Conservation (phyloP, 2,113 vertebrate species). For the Siniperca chuatsi region DNA sequence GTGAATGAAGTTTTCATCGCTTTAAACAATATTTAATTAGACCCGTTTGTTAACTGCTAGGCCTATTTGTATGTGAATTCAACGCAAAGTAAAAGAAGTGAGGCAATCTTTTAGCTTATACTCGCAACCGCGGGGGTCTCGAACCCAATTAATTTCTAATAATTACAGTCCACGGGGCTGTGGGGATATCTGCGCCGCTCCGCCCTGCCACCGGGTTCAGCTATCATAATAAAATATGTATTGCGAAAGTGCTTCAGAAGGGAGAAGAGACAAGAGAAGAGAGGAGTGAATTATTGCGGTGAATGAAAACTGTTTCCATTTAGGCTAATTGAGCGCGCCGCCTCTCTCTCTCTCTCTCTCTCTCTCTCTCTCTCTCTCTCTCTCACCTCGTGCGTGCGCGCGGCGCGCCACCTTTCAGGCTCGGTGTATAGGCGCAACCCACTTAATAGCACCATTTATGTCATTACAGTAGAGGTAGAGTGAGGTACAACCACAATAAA, state of each 20-base stretch:
- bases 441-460: constrained; percentile 90
- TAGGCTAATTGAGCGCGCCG: constrained; percentile 92
- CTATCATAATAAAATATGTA: constrained; percentile 91
- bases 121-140: constrained; percentile 86
- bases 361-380: constrained; percentile 63
- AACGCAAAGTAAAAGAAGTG: constrained; percentile 70
- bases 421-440: constrained; percentile 81
- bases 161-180: constrained; percentile 93
- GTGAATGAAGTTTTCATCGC: background rate
- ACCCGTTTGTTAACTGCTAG: background rate
- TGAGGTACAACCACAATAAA: constrained; percentile 92
- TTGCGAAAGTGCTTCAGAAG: constrained; percentile 86
- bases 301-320: constrained; percentile 95
- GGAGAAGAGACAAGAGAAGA: constrained; percentile 43
- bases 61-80: constrained; percentile 1
- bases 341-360: constrained; percentile 73
- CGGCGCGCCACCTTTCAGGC: constrained; percentile 82
- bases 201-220: constrained; percentile 87
- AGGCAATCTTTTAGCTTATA: constrained; percentile 90
- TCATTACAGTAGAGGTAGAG: constrained; percentile 88
- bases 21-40: constrained; percentile 23
- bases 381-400: constrained; percentile 72
- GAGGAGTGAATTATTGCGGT: constrained; percentile 92
- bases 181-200: constrained; percentile 84
- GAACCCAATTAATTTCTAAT: constrained; percentile 98